These are phyloP conservation scores for Chrysotoxum bicinctum DNA, from an alignment of 2,888 invertebrate species.

Conservation along the genomic window DNA sequence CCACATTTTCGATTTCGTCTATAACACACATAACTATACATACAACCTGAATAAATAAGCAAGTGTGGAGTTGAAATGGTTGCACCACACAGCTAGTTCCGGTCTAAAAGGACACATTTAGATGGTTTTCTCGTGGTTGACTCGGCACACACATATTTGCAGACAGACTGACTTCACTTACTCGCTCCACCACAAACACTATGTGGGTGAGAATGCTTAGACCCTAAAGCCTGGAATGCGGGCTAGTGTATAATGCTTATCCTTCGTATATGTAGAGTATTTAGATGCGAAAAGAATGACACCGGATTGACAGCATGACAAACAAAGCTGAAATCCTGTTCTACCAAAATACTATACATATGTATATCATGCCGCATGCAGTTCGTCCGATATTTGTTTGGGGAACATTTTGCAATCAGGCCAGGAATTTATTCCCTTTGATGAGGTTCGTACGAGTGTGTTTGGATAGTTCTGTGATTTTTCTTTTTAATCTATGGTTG, in stretches of 20 bases:
- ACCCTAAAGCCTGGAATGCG: constrained; percentile 17
- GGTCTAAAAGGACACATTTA: constrained; percentile 36
- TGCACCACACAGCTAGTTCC: constrained; percentile 29
- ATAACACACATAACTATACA: not conserved
- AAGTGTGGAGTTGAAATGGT: constrained; percentile 13
- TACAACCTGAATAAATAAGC: constrained; percentile 4
- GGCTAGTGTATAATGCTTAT: not conserved
- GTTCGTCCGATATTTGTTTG: constrained; percentile 17
- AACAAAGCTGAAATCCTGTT: constrained; percentile 23
- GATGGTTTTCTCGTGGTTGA: constrained; percentile 53
- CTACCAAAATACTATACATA: not conserved
- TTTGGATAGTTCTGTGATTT: constrained; percentile 11
- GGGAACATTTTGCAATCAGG: constrained; percentile 15
- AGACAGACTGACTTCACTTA: constrained; percentile 33
- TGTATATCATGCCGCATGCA: not conserved
- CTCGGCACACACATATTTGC: constrained; percentile 39
- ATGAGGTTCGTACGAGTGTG: not conserved
- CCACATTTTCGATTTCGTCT: constrained; percentile 24
- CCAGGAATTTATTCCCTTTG: constrained; percentile 36
- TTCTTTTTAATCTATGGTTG: not conserved
- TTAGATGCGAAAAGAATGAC: constrained; percentile 18
- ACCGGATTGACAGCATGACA: constrained; percentile 48
- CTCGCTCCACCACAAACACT: not conserved
- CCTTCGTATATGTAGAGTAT: not conserved
- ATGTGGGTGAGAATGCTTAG: constrained; percentile 5